Evolutionary conservation across 2,113 vertebrate species (phyloP).

Genomic region (Bubo scandiacus): DNA sequence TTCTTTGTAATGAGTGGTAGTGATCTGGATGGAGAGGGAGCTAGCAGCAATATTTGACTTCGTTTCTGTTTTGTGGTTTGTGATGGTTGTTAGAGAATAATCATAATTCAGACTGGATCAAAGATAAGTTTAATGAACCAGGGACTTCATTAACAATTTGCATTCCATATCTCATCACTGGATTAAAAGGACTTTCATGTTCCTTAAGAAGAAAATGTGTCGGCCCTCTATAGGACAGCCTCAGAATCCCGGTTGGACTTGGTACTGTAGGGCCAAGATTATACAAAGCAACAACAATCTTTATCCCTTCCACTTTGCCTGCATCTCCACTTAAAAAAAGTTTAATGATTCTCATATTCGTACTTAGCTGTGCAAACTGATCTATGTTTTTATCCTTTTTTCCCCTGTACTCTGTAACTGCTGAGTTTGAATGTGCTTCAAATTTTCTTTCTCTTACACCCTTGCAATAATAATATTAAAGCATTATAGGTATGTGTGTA

Average conservation of each 20-base stretch:
- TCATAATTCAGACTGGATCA: neutral
- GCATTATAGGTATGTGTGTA: fast-evolving
- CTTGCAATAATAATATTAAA: neutral
- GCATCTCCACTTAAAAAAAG: neutral
- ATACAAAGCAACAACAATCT: neutral
- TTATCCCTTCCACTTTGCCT: neutral
- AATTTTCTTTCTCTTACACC: neutral
- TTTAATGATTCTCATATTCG: neutral
- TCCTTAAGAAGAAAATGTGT: constrained; percentile 14
- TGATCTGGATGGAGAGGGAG: neutral
- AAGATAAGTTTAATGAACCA: constrained; percentile 27
- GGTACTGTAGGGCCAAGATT: neutral
- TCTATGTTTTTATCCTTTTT: neutral
- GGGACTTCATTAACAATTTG: constrained; percentile 12
- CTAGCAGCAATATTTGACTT: neutral
- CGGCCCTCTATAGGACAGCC: neutral
- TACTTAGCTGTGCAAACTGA: neutral
- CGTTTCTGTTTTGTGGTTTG: neutral
- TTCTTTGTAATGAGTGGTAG: neutral
- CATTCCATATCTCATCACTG: neutral
- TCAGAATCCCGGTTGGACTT: neutral
- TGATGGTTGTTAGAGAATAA: neutral
- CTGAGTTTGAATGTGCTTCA: neutral
- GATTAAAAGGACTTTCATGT: constrained; percentile 34
- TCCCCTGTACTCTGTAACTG: neutral